Conservation (phyloP, 2,888 invertebrate species). For the Maniola hyperantus region DNA sequence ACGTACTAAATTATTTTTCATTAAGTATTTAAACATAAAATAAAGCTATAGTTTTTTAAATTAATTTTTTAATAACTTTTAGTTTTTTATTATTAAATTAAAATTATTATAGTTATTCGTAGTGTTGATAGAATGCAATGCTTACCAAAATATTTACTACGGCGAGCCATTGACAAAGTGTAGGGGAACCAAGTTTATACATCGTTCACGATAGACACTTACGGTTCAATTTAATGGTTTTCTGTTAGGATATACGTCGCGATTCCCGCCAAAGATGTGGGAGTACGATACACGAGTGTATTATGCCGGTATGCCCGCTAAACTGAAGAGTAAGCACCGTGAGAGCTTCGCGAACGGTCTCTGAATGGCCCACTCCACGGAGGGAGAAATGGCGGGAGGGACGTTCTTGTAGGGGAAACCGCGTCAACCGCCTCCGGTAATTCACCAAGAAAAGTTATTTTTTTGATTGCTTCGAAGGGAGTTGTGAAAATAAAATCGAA, state of each 20-base stretch:
- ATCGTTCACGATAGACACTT: conserved; percentile 65
- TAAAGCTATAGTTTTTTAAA: too few species aligned
- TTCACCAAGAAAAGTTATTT: conserved; percentile 82
- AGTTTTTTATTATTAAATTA: neutral
- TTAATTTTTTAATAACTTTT: too few species aligned
- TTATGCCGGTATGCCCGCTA: conserved; percentile 73
- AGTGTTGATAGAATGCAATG: neutral
- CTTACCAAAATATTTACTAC: conserved; percentile 35
- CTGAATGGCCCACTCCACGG: conserved; percentile 76
- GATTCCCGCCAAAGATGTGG: conserved; percentile 68
- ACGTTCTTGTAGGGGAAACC: conserved; percentile 77
- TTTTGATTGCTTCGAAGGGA: conserved; percentile 56
- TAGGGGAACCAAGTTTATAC: conserved; percentile 43
- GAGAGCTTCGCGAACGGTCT: conserved; percentile 79
- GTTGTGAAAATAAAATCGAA: conserved; percentile 2
- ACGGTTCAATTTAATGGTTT: conserved; percentile 54
- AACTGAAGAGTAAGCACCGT: conserved; percentile 71
- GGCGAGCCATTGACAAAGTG: conserved; percentile 28
- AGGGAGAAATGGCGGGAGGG: conserved; percentile 79
- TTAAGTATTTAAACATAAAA: too few species aligned
- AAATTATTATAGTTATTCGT: neutral
- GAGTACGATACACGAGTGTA: conserved; percentile 61
- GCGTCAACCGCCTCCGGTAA: conserved; percentile 77
- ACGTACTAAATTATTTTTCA: too few species aligned
- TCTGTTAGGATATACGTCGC: conserved; percentile 47